phyloP scores from a whole-genome alignment of 1,140 invertebrate genomes.

The Meloidogyne chitwoodi region DNA sequence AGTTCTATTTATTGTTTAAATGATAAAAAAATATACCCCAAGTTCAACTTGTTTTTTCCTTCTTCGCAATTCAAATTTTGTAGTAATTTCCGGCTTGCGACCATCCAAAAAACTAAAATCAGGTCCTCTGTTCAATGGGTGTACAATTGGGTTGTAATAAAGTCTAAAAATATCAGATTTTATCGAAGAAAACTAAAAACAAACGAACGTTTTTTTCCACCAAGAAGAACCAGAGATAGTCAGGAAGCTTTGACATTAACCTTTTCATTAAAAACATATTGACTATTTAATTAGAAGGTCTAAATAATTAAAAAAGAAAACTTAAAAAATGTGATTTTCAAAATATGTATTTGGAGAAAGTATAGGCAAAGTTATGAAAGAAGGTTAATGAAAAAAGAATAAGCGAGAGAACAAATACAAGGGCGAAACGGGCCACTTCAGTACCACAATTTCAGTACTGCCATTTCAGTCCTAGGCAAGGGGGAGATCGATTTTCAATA shows the following conservation, averaged over 20 bases:
- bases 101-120: slow-evolving; percentile 49
- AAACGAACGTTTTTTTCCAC: slow-evolving; percentile 52
- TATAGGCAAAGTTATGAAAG: too few relatives aligned
- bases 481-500: too few relatives aligned
- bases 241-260: background rate
- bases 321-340: too few relatives aligned
- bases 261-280: background rate
- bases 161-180: slow-evolving; percentile 34
- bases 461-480: too few relatives aligned
- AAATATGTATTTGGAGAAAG: too few relatives aligned
- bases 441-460: too few relatives aligned
- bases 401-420: too few relatives aligned
- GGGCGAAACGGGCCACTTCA: too few relatives aligned
- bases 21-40: slow-evolving; percentile 30
- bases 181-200: background rate
- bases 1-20: too few relatives aligned
- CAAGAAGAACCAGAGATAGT: slow-evolving; percentile 9
- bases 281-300: background rate
- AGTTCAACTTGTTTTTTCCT: slow-evolving; percentile 38
- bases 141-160: slow-evolving; percentile 42
- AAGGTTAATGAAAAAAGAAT: too few relatives aligned
- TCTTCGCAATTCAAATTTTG: slow-evolving; percentile 31
- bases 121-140: slow-evolving; percentile 42
- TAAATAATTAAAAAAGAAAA: too few relatives aligned
- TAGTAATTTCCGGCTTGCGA: slow-evolving; percentile 27